Conservation (phyloP, 2,797 vertebrate species). For the Carapus acus region DNA sequence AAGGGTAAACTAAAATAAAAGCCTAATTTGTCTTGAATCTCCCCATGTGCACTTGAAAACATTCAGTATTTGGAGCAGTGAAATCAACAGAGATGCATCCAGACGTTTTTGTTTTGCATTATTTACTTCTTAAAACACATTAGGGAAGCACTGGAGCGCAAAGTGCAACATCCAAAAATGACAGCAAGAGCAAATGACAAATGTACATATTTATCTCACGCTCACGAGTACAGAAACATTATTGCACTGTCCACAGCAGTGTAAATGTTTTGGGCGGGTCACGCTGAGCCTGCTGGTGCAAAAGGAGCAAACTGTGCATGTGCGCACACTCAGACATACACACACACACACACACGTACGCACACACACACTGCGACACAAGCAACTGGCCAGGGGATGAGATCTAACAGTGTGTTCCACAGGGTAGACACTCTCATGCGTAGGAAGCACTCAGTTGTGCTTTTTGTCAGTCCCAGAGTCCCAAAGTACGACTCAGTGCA, state of each 20-base stretch:
- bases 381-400: not conserved
- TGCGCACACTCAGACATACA: constrained; percentile 30
- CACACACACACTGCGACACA: constrained; percentile 16
- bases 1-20: constrained; percentile 9
- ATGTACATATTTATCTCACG: too few relatives aligned
- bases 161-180: constrained; percentile 14
- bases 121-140: constrained; percentile 38
- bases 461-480: constrained; percentile 4
- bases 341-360: constrained; percentile 31
- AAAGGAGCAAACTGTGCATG: constrained; percentile 42
- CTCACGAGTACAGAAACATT: constrained; percentile 16
- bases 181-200: constrained; percentile 28
- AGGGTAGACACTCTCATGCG: too few relatives aligned
- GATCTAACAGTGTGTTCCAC: too few relatives aligned
- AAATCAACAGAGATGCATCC: constrained; percentile 4
- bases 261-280: constrained; percentile 13
- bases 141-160: constrained; percentile 22
- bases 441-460: not conserved
- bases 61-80: constrained; percentile 1
- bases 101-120: constrained; percentile 19
- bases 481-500: not conserved
- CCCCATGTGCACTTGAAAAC: not conserved
- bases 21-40: constrained; percentile 10
- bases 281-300: constrained; percentile 45
- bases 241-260: constrained; percentile 36